phyloP scores from a whole-genome alignment of 2,888 invertebrate genomes.

The Aporophyla lueneburgensis region DNA sequence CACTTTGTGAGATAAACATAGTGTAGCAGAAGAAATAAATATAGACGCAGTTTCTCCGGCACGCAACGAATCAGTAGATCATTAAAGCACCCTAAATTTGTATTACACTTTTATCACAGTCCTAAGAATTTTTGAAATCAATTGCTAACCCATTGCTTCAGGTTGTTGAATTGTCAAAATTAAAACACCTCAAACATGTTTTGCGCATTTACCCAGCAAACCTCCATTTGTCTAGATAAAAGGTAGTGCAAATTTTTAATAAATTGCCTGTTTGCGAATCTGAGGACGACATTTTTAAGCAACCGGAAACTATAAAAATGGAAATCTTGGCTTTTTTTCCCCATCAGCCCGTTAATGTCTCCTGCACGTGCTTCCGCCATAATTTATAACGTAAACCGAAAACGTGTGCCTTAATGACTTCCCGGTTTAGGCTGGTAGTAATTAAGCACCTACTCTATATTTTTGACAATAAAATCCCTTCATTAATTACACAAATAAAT shows the following conservation, averaged over 20 bases:
- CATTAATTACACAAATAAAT: no score
- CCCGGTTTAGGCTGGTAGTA: background rate
- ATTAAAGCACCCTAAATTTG: background rate
- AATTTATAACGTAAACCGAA: conserved; percentile 27
- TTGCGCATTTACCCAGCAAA: background rate
- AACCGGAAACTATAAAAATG: background rate
- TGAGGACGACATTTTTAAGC: background rate
- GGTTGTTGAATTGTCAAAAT: background rate
- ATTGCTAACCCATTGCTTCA: no score
- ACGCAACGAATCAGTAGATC: background rate
- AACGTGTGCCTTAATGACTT: conserved; percentile 22
- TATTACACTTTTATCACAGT: background rate
- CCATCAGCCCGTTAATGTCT: conserved; percentile 5
- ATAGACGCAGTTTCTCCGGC: background rate
- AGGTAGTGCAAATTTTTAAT: no score
- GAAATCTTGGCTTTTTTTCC: background rate
- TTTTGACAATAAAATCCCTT: background rate
- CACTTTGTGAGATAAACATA: no score
- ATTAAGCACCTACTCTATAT: background rate
- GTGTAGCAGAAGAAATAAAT: background rate
- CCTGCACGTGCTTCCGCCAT: conserved; percentile 26
- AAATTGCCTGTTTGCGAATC: no score
- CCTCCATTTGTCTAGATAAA: background rate
- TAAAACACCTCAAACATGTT: background rate
- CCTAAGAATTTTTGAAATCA: no score